phyloP scores from a whole-genome alignment of 2,797 vertebrate genomes.

The Okamejei kenojei region DNA sequence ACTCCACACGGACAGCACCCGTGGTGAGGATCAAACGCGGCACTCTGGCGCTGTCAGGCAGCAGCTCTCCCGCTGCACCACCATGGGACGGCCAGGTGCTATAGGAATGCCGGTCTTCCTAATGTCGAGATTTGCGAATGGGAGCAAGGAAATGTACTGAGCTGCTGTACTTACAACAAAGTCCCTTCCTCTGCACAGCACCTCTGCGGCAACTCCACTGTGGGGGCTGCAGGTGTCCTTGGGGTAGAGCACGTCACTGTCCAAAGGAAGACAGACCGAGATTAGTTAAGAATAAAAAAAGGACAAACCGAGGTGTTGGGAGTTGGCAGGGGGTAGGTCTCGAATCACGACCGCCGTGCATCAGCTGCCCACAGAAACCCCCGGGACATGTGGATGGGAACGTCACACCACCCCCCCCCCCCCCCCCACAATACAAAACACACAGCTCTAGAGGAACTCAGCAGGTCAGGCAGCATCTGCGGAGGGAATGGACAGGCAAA shows the following conservation, averaged over 20 bases:
- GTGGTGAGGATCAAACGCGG: too few relatives aligned
- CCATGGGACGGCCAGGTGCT: too few relatives aligned
- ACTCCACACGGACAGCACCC: too few relatives aligned
- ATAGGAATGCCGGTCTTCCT: not conserved
- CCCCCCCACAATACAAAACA: too few relatives aligned
- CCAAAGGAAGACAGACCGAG: constrained; percentile 41
- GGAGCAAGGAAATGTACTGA: not conserved
- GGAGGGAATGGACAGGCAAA: too few relatives aligned
- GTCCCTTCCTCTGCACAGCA: constrained; percentile 89
- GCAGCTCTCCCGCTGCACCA: too few relatives aligned
- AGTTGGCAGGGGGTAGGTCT: not conserved
- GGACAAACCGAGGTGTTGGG: too few relatives aligned
- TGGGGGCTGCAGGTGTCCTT: constrained; percentile 91
- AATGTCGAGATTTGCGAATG: not conserved
- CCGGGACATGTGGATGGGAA: too few relatives aligned
- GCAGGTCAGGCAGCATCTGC: too few relatives aligned
- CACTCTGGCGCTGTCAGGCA: too few relatives aligned
- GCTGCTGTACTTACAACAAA: constrained; percentile 75
- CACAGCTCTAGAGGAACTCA: too few relatives aligned
- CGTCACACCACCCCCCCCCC: not conserved
- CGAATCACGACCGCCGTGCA: not conserved
- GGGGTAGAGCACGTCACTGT: constrained; percentile 90
- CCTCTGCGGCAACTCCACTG: constrained; percentile 87
- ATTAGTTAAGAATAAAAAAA: not conserved
- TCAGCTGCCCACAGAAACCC: not conserved